Base-by-base conservation (phyloP, 1,140 invertebrate species). In the Sinella curviseta region DNA sequence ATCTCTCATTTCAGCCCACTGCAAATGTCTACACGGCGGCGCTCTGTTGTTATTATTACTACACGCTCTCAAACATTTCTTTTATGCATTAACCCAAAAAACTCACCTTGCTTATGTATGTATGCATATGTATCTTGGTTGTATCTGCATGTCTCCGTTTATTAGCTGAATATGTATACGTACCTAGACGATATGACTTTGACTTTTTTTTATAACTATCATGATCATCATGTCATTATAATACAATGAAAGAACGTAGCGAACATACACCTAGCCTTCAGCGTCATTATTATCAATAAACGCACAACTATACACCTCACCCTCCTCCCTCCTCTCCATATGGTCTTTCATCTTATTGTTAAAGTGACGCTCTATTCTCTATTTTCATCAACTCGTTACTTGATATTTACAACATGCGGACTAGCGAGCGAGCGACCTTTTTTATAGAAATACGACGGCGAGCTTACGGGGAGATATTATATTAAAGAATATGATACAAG, bases 351-450 rank as follows among this genome's bases (percentile, higher is more conserved):
- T 48, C 39, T 48, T 20, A 48, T 20, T 12, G 8, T 48, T 48
- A 48, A 48, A 12, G 39, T 20, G 39, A 48, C 39, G 39, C 39
- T 48, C 8, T 48, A 20, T 48, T 8, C 39, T 48, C 39, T 48
- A 48, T 48, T 26, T 12, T 65, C 57, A 65, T 65, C 57, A 65
- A 26, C 57, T 65, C 57, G 57, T 65, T 65, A 65, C 16, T 26
- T 65, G 16, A 65, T 26, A 65, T 65, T 65, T 65, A 65, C 57
- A 65, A n/a, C 16, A 65, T 26, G 39, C n/a, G n/a, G n/a, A n/a
- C n/a, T n/a, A n/a, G n/a, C n/a, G n/a, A n/a, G n/a, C n/a, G n/a
- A n/a, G n/a, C n/a, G n/a, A n/a, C n/a, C n/a, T n/a, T n/a, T n/a
- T n/a, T 48, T 48, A 48, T 48, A 48, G 39, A 12, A 48, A 48